Evolutionary conservation across 1,140 invertebrate species (phyloP), one percentile per base, ranked within the genome.

Genomic region (Anoplophora glabripennis): DNA sequence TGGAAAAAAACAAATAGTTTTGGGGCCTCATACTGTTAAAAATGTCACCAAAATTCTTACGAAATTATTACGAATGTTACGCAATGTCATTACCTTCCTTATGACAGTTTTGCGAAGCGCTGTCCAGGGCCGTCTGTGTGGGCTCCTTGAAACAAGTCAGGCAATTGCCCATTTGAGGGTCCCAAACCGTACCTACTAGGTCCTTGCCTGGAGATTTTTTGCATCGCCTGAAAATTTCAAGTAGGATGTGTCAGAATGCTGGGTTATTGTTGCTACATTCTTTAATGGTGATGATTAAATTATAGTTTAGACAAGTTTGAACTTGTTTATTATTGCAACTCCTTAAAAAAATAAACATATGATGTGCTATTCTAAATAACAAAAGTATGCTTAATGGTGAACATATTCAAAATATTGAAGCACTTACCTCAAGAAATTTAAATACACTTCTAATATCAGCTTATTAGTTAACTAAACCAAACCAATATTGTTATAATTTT

Each of bases 101-200:
- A 73, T 81, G 79, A 61, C 76, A 78, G 67, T 77, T 75, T 71
- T 74, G 65, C 64, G 71, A 77, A 68, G 72, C 76, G 66, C 75
- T 79, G 72, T 78, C 80, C 71, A 74, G 78, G 72, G 75, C 79
- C 73, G 76, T 63, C 76, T 80, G 82, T 78, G 80, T 80, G 78
- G 84, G 83, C 79, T 83, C 81, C 81, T 86, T 84, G 74, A 86
- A 87, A 78, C 87, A 89, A 72, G 85, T 86, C 72, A 86, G 81
- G 79, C 86, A 88, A 81, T 88, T 86, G 85, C 86, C 86, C 86
- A 89, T 88, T 88, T 81, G 85, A 86, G 78, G 79, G 69, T 66
- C 66, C 67, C 72, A 64, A 71, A 68, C 63, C 55, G 61, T 62
- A 64, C 69, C 63, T 63, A 53, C 52, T 53, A 52, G 52, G 61